Percentiles rank a stretch among this genome's conserved stretches.
These are phyloP conservation scores for Papilio gigon DNA, from an alignment of 2,888 invertebrate species.

Conservation along the genomic window DNA sequence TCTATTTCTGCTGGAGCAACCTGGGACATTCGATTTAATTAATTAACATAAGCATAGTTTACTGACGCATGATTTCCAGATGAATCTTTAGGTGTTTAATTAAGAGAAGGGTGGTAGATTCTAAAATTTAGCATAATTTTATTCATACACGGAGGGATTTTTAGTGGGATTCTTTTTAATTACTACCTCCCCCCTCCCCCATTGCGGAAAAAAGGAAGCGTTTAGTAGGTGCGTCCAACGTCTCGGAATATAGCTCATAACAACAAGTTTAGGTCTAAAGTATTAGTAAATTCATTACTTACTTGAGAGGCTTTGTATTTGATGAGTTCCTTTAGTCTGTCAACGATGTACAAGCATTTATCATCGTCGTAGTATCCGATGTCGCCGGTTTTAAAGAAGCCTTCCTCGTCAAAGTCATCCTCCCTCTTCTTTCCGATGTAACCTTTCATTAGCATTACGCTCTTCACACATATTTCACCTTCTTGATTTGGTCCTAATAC, in stretches of 20 bases:
- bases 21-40: constrained; percentile 56
- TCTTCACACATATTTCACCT: constrained; percentile 92
- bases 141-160: too few relatives aligned
- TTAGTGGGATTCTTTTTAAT: too few relatives aligned
- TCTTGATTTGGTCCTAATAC: constrained; percentile 84
- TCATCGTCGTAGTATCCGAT: constrained; percentile 71
- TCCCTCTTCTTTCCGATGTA: constrained; percentile 80
- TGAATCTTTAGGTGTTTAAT: too few relatives aligned
- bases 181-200: too few relatives aligned
- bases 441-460: constrained; percentile 89
- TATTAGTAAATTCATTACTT: constrained; percentile 32
- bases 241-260: too few relatives aligned
- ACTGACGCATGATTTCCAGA: too few relatives aligned
- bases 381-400: constrained; percentile 86
- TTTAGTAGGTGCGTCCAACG: too few relatives aligned
- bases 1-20: constrained; percentile 94
- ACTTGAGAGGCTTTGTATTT: constrained; percentile 74
- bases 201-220: too few relatives aligned
- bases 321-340: constrained; percentile 71
- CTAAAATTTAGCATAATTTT: too few relatives aligned
- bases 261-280: too few relatives aligned
- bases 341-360: constrained; percentile 63
- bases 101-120: too few relatives aligned
- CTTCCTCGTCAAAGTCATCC: constrained; percentile 89
- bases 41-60: not conserved